phyloP scores from a whole-genome alignment of 2,888 invertebrate species.

The Agrochola litura region DNA sequence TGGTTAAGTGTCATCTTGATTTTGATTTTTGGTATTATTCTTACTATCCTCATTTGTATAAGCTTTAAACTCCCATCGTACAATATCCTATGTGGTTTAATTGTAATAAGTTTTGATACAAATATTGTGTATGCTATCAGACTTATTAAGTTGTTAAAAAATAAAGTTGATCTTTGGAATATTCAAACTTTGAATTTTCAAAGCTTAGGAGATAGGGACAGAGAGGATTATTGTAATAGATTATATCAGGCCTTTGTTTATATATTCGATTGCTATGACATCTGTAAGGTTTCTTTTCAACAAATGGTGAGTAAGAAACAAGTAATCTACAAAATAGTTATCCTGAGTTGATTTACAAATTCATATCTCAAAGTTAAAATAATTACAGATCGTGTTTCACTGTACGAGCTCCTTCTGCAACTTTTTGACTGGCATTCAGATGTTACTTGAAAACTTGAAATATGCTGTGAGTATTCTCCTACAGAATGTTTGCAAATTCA shows the following conservation, averaged over 20 bases:
- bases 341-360: too few species aligned
- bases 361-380: too few species aligned
- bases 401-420: not conserved
- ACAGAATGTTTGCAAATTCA: not conserved
- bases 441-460: not conserved
- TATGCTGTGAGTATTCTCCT: constrained; percentile 4
- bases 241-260: constrained; percentile 25
- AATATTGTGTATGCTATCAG: constrained; percentile 31
- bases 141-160: constrained; percentile 25
- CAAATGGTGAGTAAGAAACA: not conserved
- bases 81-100: not conserved
- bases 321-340: not conserved
- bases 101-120: constrained; percentile 8
- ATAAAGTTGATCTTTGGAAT: constrained; percentile 47
- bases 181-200: not conserved
- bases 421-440: not conserved
- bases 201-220: not conserved
- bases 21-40: not conserved
- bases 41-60: not conserved
- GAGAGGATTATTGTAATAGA: not conserved
- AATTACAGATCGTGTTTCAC: constrained; percentile 24
- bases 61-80: not conserved
- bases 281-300: constrained; percentile 18
- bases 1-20: constrained; percentile 11
- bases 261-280: constrained; percentile 32